phyloP scores from a whole-genome alignment of 2,113 vertebrate species.

The Cariama cristata region DNA sequence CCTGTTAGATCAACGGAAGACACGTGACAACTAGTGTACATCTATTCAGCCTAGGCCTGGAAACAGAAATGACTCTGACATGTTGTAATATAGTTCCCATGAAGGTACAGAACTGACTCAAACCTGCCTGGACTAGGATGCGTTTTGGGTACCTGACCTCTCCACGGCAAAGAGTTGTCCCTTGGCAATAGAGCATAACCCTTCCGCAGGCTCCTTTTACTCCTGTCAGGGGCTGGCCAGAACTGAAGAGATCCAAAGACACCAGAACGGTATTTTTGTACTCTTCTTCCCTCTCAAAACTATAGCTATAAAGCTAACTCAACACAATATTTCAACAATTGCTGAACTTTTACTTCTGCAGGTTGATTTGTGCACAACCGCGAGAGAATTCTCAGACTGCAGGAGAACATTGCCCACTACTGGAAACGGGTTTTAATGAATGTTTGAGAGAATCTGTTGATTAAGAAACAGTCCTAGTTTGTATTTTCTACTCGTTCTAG shows the following conservation, averaged over 20 bases:
- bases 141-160: background rate
- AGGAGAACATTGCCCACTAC: background rate
- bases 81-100: background rate
- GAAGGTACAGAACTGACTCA: background rate
- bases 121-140: background rate
- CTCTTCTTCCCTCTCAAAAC: background rate
- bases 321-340: background rate
- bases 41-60: background rate
- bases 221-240: background rate
- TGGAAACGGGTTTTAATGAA: background rate
- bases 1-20: background rate
- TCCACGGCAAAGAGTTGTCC: background rate
- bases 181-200: background rate
- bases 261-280: background rate
- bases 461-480: background rate
- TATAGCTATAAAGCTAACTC: background rate
- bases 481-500: background rate
- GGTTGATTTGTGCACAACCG: background rate
- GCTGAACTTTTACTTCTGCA: background rate
- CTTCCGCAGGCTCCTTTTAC: background rate
- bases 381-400: background rate
- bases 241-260: background rate
- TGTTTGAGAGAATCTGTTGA: background rate
- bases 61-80: background rate
- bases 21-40: accelerated